Conservation (phyloP, 1,140 invertebrate genomes). For the Chelonus insularis region DNA sequence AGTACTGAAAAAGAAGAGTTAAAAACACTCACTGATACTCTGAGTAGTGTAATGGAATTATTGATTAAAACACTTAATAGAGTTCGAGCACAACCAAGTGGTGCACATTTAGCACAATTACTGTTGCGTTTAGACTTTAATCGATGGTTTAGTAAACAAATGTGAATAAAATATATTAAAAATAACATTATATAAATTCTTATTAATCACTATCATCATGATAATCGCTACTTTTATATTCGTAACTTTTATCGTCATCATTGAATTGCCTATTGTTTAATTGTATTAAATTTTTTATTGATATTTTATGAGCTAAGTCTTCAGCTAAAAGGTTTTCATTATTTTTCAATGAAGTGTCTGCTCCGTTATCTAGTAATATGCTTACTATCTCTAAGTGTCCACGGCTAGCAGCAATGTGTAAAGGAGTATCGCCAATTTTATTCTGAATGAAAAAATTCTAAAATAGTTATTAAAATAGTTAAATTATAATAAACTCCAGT, state of each 20-base stretch:
- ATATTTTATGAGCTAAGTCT: slow-evolving; percentile 60
- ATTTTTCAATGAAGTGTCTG: slow-evolving; percentile 62
- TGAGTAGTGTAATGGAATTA: slow-evolving; percentile 54
- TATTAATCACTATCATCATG: slow-evolving; percentile 53
- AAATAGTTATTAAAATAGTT: no score
- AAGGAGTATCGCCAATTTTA: slow-evolving; percentile 68
- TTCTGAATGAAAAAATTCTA: slow-evolving; percentile 55
- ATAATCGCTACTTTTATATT: slow-evolving; percentile 50
- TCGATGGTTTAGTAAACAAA: slow-evolving; percentile 69
- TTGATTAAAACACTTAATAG: slow-evolving; percentile 62
- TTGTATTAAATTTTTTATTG: slow-evolving; percentile 54
- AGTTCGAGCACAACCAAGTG: slow-evolving; percentile 67
- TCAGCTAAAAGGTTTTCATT: slow-evolving; percentile 62
- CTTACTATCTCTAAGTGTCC: slow-evolving; percentile 66
- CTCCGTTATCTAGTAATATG: slow-evolving; percentile 65
- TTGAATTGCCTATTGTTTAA: slow-evolving; percentile 45
- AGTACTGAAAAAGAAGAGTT: slow-evolving; percentile 53
- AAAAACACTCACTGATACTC: slow-evolving; percentile 49
- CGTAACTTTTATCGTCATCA: slow-evolving; percentile 28
- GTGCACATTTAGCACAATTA: slow-evolving; percentile 70
- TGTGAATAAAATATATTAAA: slow-evolving; percentile 28
- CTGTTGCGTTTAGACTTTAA: slow-evolving; percentile 76
- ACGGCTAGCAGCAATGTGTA: slow-evolving; percentile 63
- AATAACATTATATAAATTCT: slow-evolving; percentile 24
- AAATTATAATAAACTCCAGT: no score